Conservation (phyloP, 2,797 vertebrate genomes). For the Crenichthys baileyi region DNA sequence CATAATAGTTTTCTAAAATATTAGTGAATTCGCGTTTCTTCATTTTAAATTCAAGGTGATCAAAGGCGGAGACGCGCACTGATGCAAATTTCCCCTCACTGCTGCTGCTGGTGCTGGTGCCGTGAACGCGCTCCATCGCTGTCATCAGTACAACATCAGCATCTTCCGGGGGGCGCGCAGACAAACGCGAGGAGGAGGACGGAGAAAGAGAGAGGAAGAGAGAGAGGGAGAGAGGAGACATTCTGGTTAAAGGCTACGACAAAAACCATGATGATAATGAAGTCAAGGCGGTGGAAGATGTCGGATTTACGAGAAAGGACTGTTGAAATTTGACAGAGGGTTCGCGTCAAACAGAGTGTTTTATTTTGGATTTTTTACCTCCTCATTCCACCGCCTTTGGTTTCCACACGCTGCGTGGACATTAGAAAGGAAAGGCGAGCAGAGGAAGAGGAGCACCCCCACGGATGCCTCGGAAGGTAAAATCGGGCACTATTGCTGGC, state of each 20-base stretch:
- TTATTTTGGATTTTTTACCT: not conserved
- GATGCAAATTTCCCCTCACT: conserved; percentile 24
- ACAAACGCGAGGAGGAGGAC: conserved; percentile 56
- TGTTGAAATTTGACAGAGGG: conserved; percentile 72
- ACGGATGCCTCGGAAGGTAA: conserved; percentile 68
- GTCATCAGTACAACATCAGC: conserved; percentile 79
- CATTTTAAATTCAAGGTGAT: conserved; percentile 42
- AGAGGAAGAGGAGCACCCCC: conserved; percentile 56
- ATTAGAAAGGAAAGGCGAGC: conserved; percentile 29
- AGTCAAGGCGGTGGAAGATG: conserved; percentile 73
- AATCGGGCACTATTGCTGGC: conserved; percentile 66
- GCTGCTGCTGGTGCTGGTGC: conserved; percentile 31
- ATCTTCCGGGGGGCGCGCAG: conserved; percentile 69
- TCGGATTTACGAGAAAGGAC: conserved; percentile 70
- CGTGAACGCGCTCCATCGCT: conserved; percentile 63
- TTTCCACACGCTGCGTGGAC: conserved; percentile 56
- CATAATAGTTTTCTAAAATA: not conserved
- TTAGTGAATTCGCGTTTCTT: not conserved
- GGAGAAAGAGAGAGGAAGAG: conserved; percentile 14
- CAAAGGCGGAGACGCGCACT: conserved; percentile 35
- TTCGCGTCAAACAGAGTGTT: conserved; percentile 26
- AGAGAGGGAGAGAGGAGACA: conserved; percentile 42
- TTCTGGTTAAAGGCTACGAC: conserved; percentile 66
- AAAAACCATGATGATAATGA: conserved; percentile 71
- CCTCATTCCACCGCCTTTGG: conserved; percentile 5